phyloP scores from a whole-genome alignment of 1,140 invertebrate genomes.

The Battus philenor region DNA sequence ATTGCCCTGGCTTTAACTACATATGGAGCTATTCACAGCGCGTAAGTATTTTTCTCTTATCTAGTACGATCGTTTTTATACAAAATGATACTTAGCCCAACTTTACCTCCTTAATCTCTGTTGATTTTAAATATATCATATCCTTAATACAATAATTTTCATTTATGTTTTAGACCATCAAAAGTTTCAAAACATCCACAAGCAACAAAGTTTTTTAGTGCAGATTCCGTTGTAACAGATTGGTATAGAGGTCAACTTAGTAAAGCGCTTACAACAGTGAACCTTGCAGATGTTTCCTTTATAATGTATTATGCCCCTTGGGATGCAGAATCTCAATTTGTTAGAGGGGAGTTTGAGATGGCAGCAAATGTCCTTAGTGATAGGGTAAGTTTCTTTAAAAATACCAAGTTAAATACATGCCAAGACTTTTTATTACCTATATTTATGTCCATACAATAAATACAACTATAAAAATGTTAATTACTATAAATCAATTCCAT shows the following conservation, averaged over 20 bases:
- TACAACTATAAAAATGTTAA: no score
- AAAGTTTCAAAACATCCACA: conserved; percentile 81
- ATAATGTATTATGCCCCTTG: conserved; percentile 94
- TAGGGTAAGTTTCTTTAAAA: conserved; percentile 71
- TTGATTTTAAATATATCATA: no score
- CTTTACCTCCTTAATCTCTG: conserved; percentile 4
- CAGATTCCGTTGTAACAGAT: conserved; percentile 81
- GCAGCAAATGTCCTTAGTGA: conserved; percentile 83
- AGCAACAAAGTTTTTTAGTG: conserved; percentile 82
- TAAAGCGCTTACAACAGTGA: conserved; percentile 77
- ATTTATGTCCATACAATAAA: no score
- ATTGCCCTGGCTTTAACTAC: conserved; percentile 74
- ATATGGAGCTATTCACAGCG: conserved; percentile 78
- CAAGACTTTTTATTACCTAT: no score
- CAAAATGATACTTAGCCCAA: no score
- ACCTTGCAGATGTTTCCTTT: conserved; percentile 82
- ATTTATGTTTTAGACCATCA: conserved; percentile 77
- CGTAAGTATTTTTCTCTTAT: conserved; percentile 68
- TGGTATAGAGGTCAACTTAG: conserved; percentile 84
- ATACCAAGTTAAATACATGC: no score
- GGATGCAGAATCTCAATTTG: conserved; percentile 87
- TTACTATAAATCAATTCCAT: no score
- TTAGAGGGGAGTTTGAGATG: conserved; percentile 83
- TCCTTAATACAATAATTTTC: no score
- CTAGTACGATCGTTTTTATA: no score